A percentile compares a stretch with the other conserved stretches of the same genome.
phyloP scores from a whole-genome alignment of 2,888 invertebrate genomes.

The Nephrotoma appendiculata region DNA sequence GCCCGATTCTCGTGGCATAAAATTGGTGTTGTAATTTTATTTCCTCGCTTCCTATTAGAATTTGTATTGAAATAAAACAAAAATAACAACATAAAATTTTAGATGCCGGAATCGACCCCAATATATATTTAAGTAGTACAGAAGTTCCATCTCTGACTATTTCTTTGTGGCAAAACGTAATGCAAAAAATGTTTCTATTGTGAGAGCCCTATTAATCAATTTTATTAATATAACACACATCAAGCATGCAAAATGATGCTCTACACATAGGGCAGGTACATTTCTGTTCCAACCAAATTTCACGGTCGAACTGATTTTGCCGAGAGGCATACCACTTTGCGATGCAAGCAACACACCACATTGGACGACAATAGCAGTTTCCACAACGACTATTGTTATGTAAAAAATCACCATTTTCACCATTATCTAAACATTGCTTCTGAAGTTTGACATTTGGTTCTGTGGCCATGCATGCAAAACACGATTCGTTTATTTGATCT shows the following conservation, averaged over 20 bases:
- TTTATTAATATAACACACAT: conserved; percentile 44
- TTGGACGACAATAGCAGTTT: conserved; percentile 61
- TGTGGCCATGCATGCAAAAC: conserved; percentile 79
- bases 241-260: conserved; percentile 68
- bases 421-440: conserved; percentile 45
- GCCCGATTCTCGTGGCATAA: no score
- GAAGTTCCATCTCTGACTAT: no score
- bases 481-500: conserved; percentile 50
- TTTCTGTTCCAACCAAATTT: conserved; percentile 65
- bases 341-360: conserved; percentile 82
- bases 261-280: conserved; percentile 83
- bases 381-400: conserved; percentile 27
- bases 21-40: no score
- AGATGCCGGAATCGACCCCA: no score
- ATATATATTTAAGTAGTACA: no score
- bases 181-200: no score
- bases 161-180: no score
- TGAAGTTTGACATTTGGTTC: conserved; percentile 64
- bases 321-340: conserved; percentile 79
- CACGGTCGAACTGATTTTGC: conserved; percentile 52
- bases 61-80: no score
- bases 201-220: neutral
- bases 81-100: no score
- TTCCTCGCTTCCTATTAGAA: no score
- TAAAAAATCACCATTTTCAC: conserved; percentile 30